Evolutionary conservation across 2,888 invertebrate species (phyloP).

Genomic region (Dugesia japonica): DNA sequence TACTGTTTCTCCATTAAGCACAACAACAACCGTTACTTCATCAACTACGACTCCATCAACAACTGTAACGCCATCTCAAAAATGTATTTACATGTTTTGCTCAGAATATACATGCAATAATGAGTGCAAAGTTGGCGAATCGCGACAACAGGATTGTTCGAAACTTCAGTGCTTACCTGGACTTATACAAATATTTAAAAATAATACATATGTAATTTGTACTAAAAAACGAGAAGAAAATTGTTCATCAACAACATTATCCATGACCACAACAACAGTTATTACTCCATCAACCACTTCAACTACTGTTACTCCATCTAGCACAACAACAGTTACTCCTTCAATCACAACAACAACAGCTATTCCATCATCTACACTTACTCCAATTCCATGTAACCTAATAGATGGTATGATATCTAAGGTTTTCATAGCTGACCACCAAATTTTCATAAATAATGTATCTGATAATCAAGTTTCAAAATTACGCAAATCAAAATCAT

Average conservation of each 20-base stretch:
- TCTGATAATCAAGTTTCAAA: too few species aligned
- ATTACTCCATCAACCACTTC: neutral
- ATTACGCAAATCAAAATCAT: too few species aligned
- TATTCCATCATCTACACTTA: too few species aligned
- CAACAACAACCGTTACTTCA: neutral
- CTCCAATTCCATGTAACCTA: too few species aligned
- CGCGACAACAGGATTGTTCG: neutral
- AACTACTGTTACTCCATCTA: neutral
- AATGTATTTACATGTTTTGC: neutral
- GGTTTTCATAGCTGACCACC: too few species aligned
- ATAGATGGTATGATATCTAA: too few species aligned
- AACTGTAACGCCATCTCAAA: neutral
- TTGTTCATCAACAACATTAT: neutral
- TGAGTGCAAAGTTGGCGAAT: neutral
- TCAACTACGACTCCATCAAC: neutral
- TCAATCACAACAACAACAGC: neutral
- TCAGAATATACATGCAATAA: neutral
- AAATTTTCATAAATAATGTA: too few species aligned
- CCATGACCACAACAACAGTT: neutral
- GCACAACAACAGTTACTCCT: neutral
- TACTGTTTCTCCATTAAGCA: neutral
- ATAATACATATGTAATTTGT: neutral
- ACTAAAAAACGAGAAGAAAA: neutral
- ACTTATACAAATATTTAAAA: neutral
- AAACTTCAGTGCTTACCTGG: neutral